A percentile compares a stretch with the other conserved stretches of the same genome.
phyloP scores from a whole-genome alignment of 23 tunicate genomes.

The Diplosoma virens region DNA sequence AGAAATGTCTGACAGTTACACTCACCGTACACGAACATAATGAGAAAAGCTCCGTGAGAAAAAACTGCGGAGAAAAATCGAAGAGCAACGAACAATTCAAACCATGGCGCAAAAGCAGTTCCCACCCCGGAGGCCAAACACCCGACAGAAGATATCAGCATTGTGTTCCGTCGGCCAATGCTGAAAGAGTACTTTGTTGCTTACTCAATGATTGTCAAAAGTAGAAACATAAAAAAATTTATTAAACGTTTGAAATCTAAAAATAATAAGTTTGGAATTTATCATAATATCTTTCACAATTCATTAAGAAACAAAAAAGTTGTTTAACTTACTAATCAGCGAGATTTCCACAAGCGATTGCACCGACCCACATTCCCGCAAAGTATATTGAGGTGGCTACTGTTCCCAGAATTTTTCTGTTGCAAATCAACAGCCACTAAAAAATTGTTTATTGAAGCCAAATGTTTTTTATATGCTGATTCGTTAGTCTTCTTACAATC shows the following conservation, averaged over 20 bases:
- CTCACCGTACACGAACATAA: slow-evolving; percentile 88
- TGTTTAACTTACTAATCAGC: slow-evolving; percentile 45
- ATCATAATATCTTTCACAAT: no score
- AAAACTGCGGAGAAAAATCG: slow-evolving; percentile 78
- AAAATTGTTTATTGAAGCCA: neutral
- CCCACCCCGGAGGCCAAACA: slow-evolving; percentile 52
- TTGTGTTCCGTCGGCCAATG: slow-evolving; percentile 66
- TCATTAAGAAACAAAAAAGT: no score
- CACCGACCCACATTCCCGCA: slow-evolving; percentile 94
- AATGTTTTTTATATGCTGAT: no score
- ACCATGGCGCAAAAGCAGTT: slow-evolving; percentile 84
- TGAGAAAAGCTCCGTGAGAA: slow-evolving; percentile 79
- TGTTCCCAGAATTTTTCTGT: slow-evolving; percentile 57
- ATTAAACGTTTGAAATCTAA: no score
- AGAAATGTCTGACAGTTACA: no score
- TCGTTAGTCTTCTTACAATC: no score
- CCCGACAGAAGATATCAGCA: slow-evolving; percentile 54
- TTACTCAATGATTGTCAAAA: no score
- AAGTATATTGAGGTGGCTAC: slow-evolving; percentile 79
- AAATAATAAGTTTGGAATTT: no score
- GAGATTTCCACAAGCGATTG: slow-evolving; percentile 67
- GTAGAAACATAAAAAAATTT: no score
- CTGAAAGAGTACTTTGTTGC: no score
- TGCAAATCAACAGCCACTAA: slow-evolving; percentile 87
- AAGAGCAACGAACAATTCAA: slow-evolving; percentile 72